Conservation (phyloP, 92 coral and sea anemone genomes). For the Epizoanthus stellaris region DNA sequence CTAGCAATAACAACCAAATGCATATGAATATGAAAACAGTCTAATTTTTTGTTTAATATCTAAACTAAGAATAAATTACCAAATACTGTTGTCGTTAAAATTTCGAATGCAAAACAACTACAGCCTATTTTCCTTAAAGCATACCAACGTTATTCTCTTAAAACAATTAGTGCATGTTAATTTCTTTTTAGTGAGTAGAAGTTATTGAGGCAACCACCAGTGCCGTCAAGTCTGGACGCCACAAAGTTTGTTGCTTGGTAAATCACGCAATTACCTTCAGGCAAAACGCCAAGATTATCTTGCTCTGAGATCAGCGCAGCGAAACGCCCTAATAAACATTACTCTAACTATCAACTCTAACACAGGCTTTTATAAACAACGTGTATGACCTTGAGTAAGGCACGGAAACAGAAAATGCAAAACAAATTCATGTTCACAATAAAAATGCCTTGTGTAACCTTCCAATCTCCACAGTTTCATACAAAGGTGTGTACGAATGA, state of each 20-base stretch:
- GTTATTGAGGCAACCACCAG: conserved; percentile 5
- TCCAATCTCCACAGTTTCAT: too few species aligned
- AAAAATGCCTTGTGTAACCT: background rate
- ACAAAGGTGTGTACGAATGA: too few species aligned
- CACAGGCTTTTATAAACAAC: background rate
- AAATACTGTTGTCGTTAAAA: too few species aligned
- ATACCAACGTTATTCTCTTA: background rate
- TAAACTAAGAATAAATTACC: too few species aligned
- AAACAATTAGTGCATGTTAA: background rate
- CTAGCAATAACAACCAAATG: conserved; percentile 7
- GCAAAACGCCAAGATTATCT: conserved; percentile 37
- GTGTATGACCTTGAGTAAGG: background rate
- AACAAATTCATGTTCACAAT: background rate
- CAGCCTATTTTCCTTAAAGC: background rate
- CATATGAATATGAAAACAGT: background rate
- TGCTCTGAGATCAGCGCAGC: background rate
- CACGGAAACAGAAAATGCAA: background rate
- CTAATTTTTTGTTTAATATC: too few species aligned
- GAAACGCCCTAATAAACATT: background rate
- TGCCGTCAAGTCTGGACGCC: conserved; percentile 32
- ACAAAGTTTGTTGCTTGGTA: conserved; percentile 17
- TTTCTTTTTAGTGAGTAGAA: conserved; percentile 19
- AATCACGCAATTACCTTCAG: conserved; percentile 45
- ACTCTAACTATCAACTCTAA: background rate
- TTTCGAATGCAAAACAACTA: background rate